A percentile compares a stretch with the other conserved stretches of the same genome.
Evolutionary conservation across 2,113 vertebrate species (phyloP).

Genomic region (Apaloderma vittatum): DNA sequence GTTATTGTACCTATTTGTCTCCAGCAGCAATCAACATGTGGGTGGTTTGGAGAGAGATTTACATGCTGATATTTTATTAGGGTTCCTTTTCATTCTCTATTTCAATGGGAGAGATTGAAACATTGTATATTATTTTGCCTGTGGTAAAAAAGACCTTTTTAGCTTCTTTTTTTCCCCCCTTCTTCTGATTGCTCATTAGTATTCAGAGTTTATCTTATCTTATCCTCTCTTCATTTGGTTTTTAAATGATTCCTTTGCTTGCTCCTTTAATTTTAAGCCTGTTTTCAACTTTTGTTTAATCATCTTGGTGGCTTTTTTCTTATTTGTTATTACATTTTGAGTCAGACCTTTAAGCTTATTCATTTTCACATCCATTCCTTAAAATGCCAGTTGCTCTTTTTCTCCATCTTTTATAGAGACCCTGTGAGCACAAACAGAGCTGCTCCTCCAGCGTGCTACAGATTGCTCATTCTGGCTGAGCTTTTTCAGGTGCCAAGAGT

Average conservation of each 20-base stretch:
- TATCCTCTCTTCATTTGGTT: slow-evolving; percentile 61
- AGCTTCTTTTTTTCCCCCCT: background rate
- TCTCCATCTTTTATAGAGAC: background rate
- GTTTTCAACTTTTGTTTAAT: slow-evolving; percentile 67
- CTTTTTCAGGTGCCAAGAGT: background rate
- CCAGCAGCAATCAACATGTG: slow-evolving; percentile 22
- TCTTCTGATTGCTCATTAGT: slow-evolving; percentile 59
- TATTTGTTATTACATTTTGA: background rate
- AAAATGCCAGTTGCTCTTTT: slow-evolving; percentile 5
- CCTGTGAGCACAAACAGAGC: background rate
- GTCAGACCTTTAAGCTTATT: slow-evolving; percentile 1
- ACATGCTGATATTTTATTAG: slow-evolving; percentile 25
- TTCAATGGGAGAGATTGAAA: slow-evolving; percentile 44
- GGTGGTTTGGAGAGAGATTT: slow-evolving; percentile 58
- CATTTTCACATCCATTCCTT: slow-evolving; percentile 11
- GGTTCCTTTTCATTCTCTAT: slow-evolving; percentile 39
- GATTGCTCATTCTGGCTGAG: background rate
- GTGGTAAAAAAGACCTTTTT: slow-evolving; percentile 59
- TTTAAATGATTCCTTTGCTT: slow-evolving; percentile 68
- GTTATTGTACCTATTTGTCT: slow-evolving; percentile 32
- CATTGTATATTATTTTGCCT: slow-evolving; percentile 45
- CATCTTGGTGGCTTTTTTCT: slow-evolving; percentile 21
- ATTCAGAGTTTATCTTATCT: slow-evolving; percentile 70
- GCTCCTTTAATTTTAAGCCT: slow-evolving; percentile 39
- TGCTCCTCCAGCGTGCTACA: background rate